These are phyloP conservation scores for Rhyacophila evoluta DNA, from an alignment of 2,888 invertebrate species.

Conservation along the genomic window DNA sequence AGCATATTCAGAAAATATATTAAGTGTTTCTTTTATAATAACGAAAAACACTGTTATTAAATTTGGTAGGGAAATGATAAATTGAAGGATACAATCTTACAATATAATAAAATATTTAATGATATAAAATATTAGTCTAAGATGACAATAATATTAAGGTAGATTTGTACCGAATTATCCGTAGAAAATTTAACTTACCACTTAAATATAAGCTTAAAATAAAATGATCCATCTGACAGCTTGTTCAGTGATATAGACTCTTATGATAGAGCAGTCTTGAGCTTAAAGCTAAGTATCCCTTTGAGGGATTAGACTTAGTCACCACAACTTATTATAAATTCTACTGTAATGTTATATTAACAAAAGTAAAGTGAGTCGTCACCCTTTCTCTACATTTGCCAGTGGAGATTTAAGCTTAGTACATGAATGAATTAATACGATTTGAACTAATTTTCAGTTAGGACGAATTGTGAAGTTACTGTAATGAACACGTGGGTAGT, in stretches of 20 bases:
- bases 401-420: conserved; percentile 33
- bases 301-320: conserved; percentile 43
- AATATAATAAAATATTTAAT: too few relatives aligned
- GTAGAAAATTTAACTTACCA: too few relatives aligned
- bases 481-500: conserved; percentile 44
- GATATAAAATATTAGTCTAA: too few relatives aligned
- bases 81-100: too few relatives aligned
- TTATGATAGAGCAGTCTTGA: neutral
- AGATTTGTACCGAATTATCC: too few relatives aligned
- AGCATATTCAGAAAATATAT: too few relatives aligned
- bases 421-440: neutral
- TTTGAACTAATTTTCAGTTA: conserved; percentile 17
- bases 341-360: conserved; percentile 30
- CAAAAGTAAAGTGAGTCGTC: conserved; percentile 31
- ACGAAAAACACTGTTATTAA: too few relatives aligned
- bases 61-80: too few relatives aligned
- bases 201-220: too few relatives aligned
- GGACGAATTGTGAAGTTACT: conserved; percentile 52
- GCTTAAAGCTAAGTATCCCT: conserved; percentile 34
- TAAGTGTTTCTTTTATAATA: too few relatives aligned
- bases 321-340: conserved; percentile 43
- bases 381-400: conserved; percentile 41
- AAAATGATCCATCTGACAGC: neutral
- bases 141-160: too few relatives aligned
- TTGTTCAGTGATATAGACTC: neutral